Evolutionary conservation across 2,888 invertebrate genomes (phyloP).

Genomic region (Leistus spinibarbis): DNA sequence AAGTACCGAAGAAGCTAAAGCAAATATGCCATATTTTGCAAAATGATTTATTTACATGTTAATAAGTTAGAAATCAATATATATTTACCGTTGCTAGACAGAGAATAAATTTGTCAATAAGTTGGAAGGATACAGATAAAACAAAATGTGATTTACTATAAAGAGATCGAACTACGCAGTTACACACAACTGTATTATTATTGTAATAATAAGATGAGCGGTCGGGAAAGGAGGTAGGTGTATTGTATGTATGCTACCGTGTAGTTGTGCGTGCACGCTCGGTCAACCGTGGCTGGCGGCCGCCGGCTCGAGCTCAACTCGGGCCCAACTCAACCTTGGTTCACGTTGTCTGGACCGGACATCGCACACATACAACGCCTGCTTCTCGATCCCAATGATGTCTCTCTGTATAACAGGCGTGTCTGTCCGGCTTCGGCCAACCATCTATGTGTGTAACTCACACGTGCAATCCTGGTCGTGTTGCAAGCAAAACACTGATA

Average conservation of each 20-base stretch:
- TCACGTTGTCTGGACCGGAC: slow-evolving; percentile 29
- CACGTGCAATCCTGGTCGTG: background rate
- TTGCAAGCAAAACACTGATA: background rate
- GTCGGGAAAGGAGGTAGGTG: background rate
- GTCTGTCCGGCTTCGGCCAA: background rate
- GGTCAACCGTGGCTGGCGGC: slow-evolving; percentile 29
- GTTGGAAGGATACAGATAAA: no score
- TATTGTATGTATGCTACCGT: slow-evolving; percentile 6
- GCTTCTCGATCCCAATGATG: background rate
- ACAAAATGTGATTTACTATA: no score
- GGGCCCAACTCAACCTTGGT: slow-evolving; percentile 40
- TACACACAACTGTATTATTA: background rate
- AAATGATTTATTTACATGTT: no score
- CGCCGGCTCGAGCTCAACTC: slow-evolving; percentile 20
- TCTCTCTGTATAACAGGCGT: background rate
- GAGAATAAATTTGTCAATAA: no score
- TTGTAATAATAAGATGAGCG: background rate
- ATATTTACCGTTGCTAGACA: no score
- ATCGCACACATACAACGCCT: slow-evolving; percentile 34
- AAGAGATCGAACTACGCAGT: background rate
- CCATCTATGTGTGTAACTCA: background rate
- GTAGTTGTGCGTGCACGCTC: slow-evolving; percentile 1
- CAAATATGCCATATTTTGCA: no score
- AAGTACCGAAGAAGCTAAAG: no score
- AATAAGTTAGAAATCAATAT: no score